Conservation (phyloP, 1,140 invertebrate species). For the Pogonomyrmex barbatus region DNA sequence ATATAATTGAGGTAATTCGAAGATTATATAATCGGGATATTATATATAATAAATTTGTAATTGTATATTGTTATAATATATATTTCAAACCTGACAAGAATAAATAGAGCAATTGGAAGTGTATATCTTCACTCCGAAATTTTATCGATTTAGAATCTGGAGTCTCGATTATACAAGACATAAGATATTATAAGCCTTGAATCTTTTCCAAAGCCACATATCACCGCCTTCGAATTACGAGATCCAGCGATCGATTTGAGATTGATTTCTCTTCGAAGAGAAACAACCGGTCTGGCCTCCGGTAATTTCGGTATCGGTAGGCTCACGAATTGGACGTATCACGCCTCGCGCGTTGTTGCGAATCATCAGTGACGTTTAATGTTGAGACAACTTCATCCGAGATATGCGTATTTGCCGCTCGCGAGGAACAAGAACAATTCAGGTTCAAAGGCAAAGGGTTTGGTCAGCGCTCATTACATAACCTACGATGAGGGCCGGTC, state of each 20-base stretch:
- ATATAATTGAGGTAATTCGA: no score
- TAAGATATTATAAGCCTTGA: no score
- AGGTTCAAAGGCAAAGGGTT: neutral
- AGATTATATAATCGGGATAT: no score
- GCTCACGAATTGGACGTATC: neutral
- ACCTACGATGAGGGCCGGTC: conserved; percentile 51
- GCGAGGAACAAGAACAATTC: conserved; percentile 19
- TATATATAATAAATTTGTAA: no score
- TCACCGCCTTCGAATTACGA: no score
- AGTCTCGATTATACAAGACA: no score
- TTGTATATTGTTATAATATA: no score
- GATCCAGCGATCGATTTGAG: neutral
- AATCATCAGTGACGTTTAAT: conserved; percentile 42
- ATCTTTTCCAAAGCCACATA: no score
- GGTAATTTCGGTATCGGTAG: neutral
- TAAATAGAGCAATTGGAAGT: no score
- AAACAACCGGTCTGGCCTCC: neutral
- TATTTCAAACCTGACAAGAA: no score
- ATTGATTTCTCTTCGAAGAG: neutral
- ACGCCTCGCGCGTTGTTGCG: neutral
- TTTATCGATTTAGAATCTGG: no score
- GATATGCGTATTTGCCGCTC: conserved; percentile 52
- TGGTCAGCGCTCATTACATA: conserved; percentile 35
- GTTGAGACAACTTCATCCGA: conserved; percentile 46
- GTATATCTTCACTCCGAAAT: no score